Conservation (phyloP, 2,888 invertebrate species). For the Heteromurus nitidus region DNA sequence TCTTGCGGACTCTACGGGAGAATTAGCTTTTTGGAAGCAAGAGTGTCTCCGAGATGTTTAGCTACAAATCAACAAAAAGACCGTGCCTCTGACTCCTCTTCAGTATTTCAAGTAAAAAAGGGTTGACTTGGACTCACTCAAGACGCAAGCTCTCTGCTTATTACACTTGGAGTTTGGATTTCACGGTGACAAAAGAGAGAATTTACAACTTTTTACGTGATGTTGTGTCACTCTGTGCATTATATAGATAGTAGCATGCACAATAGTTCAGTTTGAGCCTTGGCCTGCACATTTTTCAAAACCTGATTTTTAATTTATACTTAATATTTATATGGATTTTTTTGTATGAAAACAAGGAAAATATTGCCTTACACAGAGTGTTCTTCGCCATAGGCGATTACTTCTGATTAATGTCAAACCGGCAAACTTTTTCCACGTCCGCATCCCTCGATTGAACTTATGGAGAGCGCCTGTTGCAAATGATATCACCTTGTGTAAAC, state of each 20-base stretch:
- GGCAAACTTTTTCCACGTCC: background rate
- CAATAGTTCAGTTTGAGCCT: too few relatives aligned
- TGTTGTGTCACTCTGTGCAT: background rate
- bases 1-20: conserved; percentile 38
- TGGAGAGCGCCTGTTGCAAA: too few relatives aligned
- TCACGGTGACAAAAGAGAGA: background rate
- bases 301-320: too few relatives aligned
- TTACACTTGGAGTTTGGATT: background rate
- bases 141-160: background rate
- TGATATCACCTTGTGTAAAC: too few relatives aligned
- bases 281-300: too few relatives aligned
- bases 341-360: background rate
- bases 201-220: conserved; percentile 6
- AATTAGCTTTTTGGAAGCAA: conserved; percentile 35
- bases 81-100: background rate
- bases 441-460: too few relatives aligned
- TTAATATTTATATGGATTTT: background rate
- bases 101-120: conserved; percentile 1
- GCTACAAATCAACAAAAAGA: background rate
- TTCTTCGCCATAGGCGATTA: background rate
- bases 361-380: background rate
- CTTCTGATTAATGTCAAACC: background rate
- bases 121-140: background rate
- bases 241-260: background rate
- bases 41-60: conserved; percentile 25